phyloP scores from a whole-genome alignment of 2,888 invertebrate genomes.

The Synanthedon vespiformis region DNA sequence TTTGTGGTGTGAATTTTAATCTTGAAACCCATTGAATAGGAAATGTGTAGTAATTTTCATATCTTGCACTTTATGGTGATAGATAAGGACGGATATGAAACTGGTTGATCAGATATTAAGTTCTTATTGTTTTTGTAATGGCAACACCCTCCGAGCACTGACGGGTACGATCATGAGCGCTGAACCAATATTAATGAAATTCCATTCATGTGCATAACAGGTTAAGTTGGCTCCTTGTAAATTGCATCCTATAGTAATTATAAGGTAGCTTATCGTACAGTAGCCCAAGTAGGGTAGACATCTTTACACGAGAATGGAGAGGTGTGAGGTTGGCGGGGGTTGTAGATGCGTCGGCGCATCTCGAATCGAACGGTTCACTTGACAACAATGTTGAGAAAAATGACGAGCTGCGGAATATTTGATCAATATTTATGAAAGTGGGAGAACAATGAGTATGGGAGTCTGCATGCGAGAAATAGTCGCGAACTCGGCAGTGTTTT shows the following conservation, averaged over 20 bases:
- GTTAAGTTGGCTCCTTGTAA: conserved; percentile 30
- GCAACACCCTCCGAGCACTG: not conserved
- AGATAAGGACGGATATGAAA: not conserved
- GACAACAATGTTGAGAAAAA: conserved; percentile 60
- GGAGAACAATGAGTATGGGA: conserved; percentile 56
- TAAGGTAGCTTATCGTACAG: conserved; percentile 30
- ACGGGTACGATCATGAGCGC: conserved; percentile 21
- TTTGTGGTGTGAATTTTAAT: not conserved
- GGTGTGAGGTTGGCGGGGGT: conserved; percentile 6
- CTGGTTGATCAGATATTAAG: not conserved
- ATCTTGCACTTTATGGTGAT: not conserved
- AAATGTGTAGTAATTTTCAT: no score
- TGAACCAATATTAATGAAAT: conserved; percentile 37
- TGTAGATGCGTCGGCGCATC: conserved; percentile 21
- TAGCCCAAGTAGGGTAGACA: conserved; percentile 12
- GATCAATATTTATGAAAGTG: conserved; percentile 55
- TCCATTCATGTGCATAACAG: conserved; percentile 40
- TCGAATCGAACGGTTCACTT: conserved; percentile 23
- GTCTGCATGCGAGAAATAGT: conserved; percentile 39
- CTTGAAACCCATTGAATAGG: no score
- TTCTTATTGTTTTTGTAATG: not conserved
- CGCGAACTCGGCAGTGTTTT: conserved; percentile 31
- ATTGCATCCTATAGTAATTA: conserved; percentile 39
- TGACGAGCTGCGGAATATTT: conserved; percentile 25
- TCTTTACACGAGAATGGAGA: not conserved